Evolutionary conservation across 2,888 invertebrate species (phyloP), one percentile per base, ranked within the genome.

Genomic region (Leucozona laternaria): DNA sequence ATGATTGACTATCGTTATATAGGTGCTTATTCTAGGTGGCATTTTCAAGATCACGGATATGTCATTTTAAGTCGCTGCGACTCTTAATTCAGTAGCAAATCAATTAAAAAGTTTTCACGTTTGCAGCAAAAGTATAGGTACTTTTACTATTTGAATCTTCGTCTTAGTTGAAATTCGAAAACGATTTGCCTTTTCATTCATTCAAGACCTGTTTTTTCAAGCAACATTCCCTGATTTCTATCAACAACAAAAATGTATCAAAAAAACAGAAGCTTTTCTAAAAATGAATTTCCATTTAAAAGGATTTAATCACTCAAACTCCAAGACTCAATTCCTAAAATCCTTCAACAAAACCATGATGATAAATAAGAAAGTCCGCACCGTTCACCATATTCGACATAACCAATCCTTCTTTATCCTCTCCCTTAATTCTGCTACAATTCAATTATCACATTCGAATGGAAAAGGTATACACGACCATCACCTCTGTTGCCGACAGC

Each of bases 361-460:
- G 25, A 25, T 31, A 73, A 60, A 80, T 58, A 58, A 58, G 34
- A 58, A 50, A 48, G 6, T 60, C 43, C 60, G 13, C 37, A 22
- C 6, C 37, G 4, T 37, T 15, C 50, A 22, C 8, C 57, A 64
- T n/a, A n/a, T 53, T 48, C 28, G 45, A 28, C 64, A 45, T 45
- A 31, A 28, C 31, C n/a, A n/a, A 78, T 45, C 20, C 50, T 28
- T 45, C 20, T 31, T 28, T 71, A 43, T 43, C 31, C 20, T 53
- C 20, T 53, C 20, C 28, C 22, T 66, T 43, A 73, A 73, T 53
- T 60, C 58, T 53, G 40, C 77, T 71, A 71, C 77, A 81, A 81
- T 71, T 79, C 75, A 79, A 55, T 75, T 43, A 70, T 70, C 43
- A 70, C 79, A 28, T 53, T 62, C 45, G 68, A 80, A 60, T 62